A percentile compares a stretch with the other conserved stretches of the same genome.
phyloP scores from a whole-genome alignment of 1,140 invertebrate species.

The Platorchestia sp. region DNA sequence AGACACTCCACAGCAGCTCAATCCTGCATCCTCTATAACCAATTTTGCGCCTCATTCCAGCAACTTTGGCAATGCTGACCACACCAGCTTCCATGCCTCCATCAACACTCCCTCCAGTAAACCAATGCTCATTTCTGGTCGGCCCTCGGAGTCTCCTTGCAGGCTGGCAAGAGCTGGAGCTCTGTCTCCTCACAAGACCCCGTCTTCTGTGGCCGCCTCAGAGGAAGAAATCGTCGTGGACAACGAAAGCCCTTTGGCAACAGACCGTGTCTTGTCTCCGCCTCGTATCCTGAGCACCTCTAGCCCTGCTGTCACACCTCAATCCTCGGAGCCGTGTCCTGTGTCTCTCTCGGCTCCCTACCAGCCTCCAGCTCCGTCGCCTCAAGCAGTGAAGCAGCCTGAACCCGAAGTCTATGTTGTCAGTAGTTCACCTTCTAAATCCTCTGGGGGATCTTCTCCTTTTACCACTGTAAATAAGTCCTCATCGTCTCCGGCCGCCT shows the following conservation, averaged over 20 bases:
- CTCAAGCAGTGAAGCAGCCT: background rate
- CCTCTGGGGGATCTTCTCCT: background rate
- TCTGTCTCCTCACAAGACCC: slow-evolving; percentile 42
- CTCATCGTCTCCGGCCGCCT: background rate
- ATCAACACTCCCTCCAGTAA: background rate
- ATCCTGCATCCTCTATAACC: background rate
- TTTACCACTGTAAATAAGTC: background rate
- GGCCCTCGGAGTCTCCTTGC: background rate
- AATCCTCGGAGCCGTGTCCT: background rate
- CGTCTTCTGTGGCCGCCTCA: background rate
- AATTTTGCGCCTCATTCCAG: background rate
- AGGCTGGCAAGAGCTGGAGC: background rate
- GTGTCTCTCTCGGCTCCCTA: background rate
- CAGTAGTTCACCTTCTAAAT: background rate
- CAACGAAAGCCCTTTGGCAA: slow-evolving; percentile 31
- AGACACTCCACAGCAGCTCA: background rate
- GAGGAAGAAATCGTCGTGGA: slow-evolving; percentile 43
- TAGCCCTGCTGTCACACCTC: background rate
- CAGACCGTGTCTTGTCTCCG: background rate
- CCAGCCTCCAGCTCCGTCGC: background rate
- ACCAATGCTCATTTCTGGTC: background rate
- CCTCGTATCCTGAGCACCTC: background rate
- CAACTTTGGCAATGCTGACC: background rate
- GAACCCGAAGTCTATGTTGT: background rate
- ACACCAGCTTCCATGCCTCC: background rate